phyloP scores from a whole-genome alignment of 2,113 vertebrate genomes.

The Antechinus stuartii region DNA sequence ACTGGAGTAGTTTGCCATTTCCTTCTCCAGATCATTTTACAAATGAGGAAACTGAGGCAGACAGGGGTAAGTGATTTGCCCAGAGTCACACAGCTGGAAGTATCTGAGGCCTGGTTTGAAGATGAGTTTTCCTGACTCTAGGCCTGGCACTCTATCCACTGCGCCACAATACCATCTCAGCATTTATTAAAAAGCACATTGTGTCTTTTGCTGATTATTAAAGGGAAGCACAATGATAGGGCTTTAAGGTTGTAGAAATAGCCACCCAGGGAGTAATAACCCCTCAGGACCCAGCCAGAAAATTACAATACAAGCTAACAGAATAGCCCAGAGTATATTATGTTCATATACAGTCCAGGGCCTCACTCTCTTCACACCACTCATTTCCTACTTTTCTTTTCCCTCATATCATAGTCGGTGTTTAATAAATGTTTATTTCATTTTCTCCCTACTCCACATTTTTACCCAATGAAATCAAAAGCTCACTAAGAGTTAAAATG shows the following conservation, averaged over 20 bases:
- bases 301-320: not conserved
- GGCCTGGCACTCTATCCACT: not conserved
- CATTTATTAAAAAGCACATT: not conserved
- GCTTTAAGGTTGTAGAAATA: not conserved
- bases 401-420: not conserved
- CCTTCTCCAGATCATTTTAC: not conserved
- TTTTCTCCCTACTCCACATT: not conserved
- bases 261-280: not conserved
- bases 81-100: not conserved
- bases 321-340: not conserved
- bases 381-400: not conserved
- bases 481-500: not conserved
- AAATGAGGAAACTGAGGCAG: not conserved
- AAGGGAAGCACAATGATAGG: not conserved
- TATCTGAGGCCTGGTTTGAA: not conserved
- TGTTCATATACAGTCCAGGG: not conserved
- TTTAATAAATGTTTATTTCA: not conserved
- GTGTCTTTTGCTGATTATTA: not conserved
- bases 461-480: not conserved
- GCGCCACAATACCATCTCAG: not conserved
- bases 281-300: not conserved
- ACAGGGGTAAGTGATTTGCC: not conserved
- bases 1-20: not conserved
- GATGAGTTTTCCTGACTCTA: not conserved
- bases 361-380: not conserved